Evolutionary conservation across 2,888 invertebrate genomes (phyloP), one percentile per base, ranked within the genome.

Genomic region (Lycaena phlaeas): DNA sequence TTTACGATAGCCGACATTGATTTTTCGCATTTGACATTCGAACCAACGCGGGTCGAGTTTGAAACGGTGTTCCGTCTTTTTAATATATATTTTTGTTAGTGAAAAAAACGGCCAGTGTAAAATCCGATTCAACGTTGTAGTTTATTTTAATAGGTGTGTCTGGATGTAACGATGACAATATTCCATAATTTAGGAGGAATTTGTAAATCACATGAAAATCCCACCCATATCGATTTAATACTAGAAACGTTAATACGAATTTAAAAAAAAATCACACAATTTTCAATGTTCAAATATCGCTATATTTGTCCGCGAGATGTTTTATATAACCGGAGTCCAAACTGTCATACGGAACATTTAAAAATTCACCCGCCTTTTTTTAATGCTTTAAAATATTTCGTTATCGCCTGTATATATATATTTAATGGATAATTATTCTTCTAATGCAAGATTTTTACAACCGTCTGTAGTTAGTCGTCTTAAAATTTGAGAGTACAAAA

Each of bases 71-170:
- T 46, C 49, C 40, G 42, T 26, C n/a, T 47, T 41, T 49, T 43
- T 44, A 49, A 39, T 42, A 44, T 31, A 38, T 49, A 45, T 44
- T 42, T 43, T 41, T 47, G 42, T 30, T 30, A 15, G 18, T 34
- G 37, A 38, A 45, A 25, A 43, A 40, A 36, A 49, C 28, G 50
- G 50, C 50, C 50, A 50, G 50, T 50, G 45, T 50, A 39, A 36
- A 38, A 37, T 34, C n/a, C 41, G 39, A 44, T 37, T 42, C 25
- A 14, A 37, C 15, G 45, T 44, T 38, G 40, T 42, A 36, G 14
- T 14, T 29, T 34, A 34, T 34, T 22, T 34, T 34, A 34, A 22
- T 34, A 34, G 22, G 34, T 34, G 18, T 34, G 34, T 34, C 34
- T 22, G 34, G 34, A 34, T 34, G 18, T 14, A 36, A 36, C 31